These are phyloP conservation scores for Sminthurinus signatus DNA, from an alignment of 1,140 invertebrate genomes.

Conservation along the genomic window DNA sequence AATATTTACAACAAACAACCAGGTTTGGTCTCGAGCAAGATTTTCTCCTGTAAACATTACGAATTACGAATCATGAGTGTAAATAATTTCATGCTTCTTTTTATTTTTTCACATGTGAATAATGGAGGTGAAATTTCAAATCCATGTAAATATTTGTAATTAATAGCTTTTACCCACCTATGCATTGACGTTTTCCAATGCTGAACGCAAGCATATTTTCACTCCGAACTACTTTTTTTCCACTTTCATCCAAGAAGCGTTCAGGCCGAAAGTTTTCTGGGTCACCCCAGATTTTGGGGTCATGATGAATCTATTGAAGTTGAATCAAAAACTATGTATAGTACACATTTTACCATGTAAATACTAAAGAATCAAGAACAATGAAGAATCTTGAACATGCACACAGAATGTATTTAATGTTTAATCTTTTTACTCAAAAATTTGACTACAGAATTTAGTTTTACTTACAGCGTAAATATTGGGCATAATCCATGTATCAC, in stretches of 20 bases:
- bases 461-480: constrained; percentile 47
- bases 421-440: too few species aligned
- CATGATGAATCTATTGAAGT: constrained; percentile 47
- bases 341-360: too few species aligned
- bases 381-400: too few species aligned
- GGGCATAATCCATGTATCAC: constrained; percentile 44
- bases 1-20: constrained; percentile 9
- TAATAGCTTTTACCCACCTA: too few species aligned
- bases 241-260: constrained; percentile 45
- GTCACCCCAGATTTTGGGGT: constrained; percentile 45
- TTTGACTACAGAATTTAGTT: too few species aligned
- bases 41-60: too few species aligned
- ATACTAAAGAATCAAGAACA: too few species aligned
- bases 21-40: constrained; percentile 9
- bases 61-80: too few species aligned
- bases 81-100: constrained; percentile 14
- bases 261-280: constrained; percentile 49
- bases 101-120: too few species aligned
- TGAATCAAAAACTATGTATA: too few species aligned
- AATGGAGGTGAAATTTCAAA: constrained; percentile 4
- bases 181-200: background rate
- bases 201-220: constrained; percentile 3
- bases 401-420: too few species aligned
- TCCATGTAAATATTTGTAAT: too few species aligned
- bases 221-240: background rate